These are phyloP conservation scores for Rhamnusium bicolor DNA, from an alignment of 2,888 invertebrate species.

Conservation along the genomic window DNA sequence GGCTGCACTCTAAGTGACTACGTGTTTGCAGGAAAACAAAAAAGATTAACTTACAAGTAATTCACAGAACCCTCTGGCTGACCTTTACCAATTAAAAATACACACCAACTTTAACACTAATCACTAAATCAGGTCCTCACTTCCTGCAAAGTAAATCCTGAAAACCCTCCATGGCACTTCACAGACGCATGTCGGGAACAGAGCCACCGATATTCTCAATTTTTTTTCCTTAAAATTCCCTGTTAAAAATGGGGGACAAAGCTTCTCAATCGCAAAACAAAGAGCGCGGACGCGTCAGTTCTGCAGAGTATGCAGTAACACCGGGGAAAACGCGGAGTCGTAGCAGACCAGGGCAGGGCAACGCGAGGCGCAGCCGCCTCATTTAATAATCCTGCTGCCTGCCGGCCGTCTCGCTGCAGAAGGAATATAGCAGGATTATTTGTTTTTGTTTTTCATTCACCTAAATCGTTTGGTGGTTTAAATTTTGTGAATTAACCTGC, in stretches of 20 bases:
- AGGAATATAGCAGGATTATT: constrained; percentile 9
- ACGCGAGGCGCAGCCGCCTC: constrained; percentile 44
- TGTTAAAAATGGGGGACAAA: constrained; percentile 26
- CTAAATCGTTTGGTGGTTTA: constrained; percentile 8
- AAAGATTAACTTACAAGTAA: constrained; percentile 20
- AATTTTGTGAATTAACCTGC: not conserved
- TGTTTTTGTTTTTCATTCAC: constrained; percentile 21
- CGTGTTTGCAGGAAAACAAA: not conserved
- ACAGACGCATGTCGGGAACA: constrained; percentile 1
- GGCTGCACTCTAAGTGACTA: not conserved
- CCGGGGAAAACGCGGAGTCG: constrained; percentile 37
- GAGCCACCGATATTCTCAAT: not conserved
- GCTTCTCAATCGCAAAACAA: constrained; percentile 29
- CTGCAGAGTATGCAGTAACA: constrained; percentile 49
- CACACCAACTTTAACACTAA: constrained; percentile 30
- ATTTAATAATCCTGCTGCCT: constrained; percentile 27
- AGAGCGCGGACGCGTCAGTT: constrained; percentile 45
- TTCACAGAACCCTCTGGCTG: constrained; percentile 16
- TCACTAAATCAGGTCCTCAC: constrained; percentile 25
- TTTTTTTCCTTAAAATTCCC: constrained; percentile 8
- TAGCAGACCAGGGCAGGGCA: constrained; percentile 40
- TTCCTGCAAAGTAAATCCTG: not conserved
- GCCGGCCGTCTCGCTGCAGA: constrained; percentile 34
- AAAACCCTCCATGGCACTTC: constrained; percentile 13
- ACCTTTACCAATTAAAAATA: constrained; percentile 7